These are phyloP conservation scores for Cavia aperea DNA, from an alignment of 2,113 vertebrate genomes.

Conservation along the genomic window DNA sequence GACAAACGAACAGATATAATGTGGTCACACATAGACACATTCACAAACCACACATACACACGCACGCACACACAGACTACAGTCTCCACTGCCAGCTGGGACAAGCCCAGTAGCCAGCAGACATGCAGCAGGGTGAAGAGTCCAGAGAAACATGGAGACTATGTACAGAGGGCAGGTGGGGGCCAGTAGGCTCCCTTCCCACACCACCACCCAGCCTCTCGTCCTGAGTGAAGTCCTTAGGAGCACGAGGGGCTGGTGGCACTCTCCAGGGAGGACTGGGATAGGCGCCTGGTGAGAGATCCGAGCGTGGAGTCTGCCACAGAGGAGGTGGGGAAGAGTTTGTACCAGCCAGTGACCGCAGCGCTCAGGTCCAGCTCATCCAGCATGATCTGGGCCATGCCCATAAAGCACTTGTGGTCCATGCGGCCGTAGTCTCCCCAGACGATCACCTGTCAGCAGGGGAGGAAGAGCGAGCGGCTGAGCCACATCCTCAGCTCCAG, in stretches of 20 bases:
- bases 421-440: slow-evolving; percentile 99
- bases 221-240: slow-evolving; percentile 69
- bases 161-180: slow-evolving; percentile 72
- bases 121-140: slow-evolving; percentile 34
- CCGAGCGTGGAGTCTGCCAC: slow-evolving; percentile 94
- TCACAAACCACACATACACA: neutral
- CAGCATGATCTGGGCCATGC: slow-evolving; percentile 97
- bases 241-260: slow-evolving; percentile 95
- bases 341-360: slow-evolving; percentile 91
- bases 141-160: slow-evolving; percentile 48
- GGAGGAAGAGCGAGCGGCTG: neutral
- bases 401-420: slow-evolving; percentile 99
- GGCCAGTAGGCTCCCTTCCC: neutral
- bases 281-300: slow-evolving; percentile 91
- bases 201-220: neutral
- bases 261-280: slow-evolving; percentile 98
- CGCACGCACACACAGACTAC: neutral
- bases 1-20: slow-evolving; percentile 37
- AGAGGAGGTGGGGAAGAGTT: slow-evolving; percentile 98
- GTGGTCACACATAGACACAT: neutral
- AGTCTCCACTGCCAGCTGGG: slow-evolving; percentile 59
- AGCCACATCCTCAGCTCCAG: neutral
- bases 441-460: slow-evolving; percentile 86
- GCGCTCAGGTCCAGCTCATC: slow-evolving; percentile 96
- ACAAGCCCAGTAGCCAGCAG: slow-evolving; percentile 58